Base-by-base conservation (phyloP, 2,797 vertebrate species). In the Sardinella longiceps region DNA sequence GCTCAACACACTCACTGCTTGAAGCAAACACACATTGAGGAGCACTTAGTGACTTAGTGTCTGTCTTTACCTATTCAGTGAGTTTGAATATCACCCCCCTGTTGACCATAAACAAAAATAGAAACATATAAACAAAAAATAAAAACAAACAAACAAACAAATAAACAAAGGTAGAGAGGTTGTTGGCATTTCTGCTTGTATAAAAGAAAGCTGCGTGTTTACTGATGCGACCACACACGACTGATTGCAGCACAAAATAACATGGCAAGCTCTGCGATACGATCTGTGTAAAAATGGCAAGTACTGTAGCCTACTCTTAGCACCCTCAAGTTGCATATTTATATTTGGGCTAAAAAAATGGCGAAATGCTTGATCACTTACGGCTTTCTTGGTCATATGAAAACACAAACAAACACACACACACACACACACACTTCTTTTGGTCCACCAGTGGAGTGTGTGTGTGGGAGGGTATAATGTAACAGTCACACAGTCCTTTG, bases 21-120 rank as follows among this genome's bases (percentile, higher is more conserved):
- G 50, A 43, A 63, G 50, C 51, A 70, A 56, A 30, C 63, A 4
- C 28, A 15, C 70, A 39, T 39, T 3, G 18, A 20, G 51, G 20
- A 53, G 51, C 51, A 53, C 51, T 53, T 53, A 50, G 51, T 53
- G 51, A 50, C 48, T 50, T 50, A 50, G 48, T 53, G 51, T 53
- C 51, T 77, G 20, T 7, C 20, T 77, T 90, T 86, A 87, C 86
- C 83, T 85, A 84, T 81, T 82, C 85, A 63, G 85, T 80, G 85
- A 80, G 81, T 70, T 80, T 87, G 88, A 89, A 88, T 74, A 87
- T 88, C 88, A 90, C 74, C 80, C 80, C 80, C 89, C 89, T 89
- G 89, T 88, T 86, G 84, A 89, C 81, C 86, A 88, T 77, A 77
- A 43, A 70, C 66, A 70, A 77, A 89, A 51, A 80, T 9, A 25